Percentiles rank a stretch among this genome's conserved stretches.
phyloP scores from a whole-genome alignment of 2,888 invertebrate genomes.

The Lissonota sp. region DNA sequence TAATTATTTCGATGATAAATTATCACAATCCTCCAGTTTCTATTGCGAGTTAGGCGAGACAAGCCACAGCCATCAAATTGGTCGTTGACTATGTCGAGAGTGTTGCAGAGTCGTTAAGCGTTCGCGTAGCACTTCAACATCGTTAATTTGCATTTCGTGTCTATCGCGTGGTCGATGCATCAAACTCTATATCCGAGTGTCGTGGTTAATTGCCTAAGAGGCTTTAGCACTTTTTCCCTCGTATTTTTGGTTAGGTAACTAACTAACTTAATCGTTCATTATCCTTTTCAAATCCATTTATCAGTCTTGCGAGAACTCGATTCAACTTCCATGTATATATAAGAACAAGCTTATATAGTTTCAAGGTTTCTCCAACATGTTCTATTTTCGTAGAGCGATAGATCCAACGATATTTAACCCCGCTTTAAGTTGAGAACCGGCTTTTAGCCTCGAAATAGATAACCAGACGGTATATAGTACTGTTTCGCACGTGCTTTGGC shows the following conservation, averaged over 20 bases:
- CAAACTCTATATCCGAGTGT: not conserved
- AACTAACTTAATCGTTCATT: not conserved
- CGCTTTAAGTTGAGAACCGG: slow-evolving; percentile 22
- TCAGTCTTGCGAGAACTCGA: not conserved
- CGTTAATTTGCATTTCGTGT: slow-evolving; percentile 69
- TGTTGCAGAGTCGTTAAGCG: slow-evolving; percentile 24
- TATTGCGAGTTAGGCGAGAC: not conserved
- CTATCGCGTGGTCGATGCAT: slow-evolving; percentile 27
- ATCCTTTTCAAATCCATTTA: not conserved
- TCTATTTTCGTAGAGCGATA: slow-evolving; percentile 7
- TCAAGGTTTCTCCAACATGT: not conserved
- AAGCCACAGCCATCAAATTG: not conserved
- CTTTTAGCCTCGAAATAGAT: slow-evolving; percentile 32
- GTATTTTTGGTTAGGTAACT: not conserved
- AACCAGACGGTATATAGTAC: slow-evolving; percentile 18
- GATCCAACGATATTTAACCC: slow-evolving; percentile 29
- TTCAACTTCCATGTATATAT: not conserved
- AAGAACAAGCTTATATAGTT: not conserved
- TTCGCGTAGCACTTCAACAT: slow-evolving; percentile 63
- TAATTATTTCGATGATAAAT: slow-evolving; percentile 3
- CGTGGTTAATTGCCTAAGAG: not conserved
- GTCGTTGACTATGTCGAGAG: slow-evolving; percentile 26
- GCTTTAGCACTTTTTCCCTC: slow-evolving; percentile 10
- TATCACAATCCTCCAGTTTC: too few relatives aligned
- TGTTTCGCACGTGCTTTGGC: not conserved